phyloP scores from a whole-genome alignment of 2,888 invertebrate genomes.

The Neria commutata region DNA sequence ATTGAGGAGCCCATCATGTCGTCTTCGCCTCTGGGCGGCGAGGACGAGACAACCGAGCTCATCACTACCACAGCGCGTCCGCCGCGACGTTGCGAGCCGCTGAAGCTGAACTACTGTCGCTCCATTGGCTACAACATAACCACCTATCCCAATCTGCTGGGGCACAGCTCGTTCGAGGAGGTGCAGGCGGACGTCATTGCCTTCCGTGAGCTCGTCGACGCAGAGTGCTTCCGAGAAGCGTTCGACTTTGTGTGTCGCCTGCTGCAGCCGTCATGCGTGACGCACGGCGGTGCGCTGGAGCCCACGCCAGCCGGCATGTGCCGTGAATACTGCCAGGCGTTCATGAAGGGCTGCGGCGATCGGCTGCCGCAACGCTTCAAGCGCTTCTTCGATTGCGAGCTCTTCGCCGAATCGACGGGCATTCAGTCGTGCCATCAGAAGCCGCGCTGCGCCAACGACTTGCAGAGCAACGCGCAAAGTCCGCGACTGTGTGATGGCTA shows the following conservation, averaged over 20 bases:
- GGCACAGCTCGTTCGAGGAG: conserved; percentile 68
- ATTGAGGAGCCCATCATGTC: conserved; percentile 60
- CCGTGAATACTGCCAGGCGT: conserved; percentile 82
- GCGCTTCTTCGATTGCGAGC: conserved; percentile 76
- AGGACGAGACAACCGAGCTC: conserved; percentile 58
- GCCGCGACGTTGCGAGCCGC: conserved; percentile 71
- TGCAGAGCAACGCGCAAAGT: conserved; percentile 76
- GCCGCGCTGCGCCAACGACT: conserved; percentile 79
- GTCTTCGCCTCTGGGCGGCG: conserved; percentile 57
- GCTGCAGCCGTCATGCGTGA: conserved; percentile 80
- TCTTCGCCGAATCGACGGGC: conserved; percentile 80
- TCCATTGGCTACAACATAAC: conserved; percentile 79
- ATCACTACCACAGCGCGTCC: conserved; percentile 64
- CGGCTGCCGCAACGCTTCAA: conserved; percentile 75
- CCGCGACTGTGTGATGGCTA: conserved; percentile 84
- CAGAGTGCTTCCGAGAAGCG: conserved; percentile 86
- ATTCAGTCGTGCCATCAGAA: conserved; percentile 76
- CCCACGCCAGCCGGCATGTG: conserved; percentile 65
- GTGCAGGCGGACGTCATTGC: conserved; percentile 78
- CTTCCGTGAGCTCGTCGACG: conserved; percentile 86
- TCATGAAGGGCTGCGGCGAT: conserved; percentile 81
- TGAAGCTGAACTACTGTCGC: conserved; percentile 74
- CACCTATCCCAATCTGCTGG: conserved; percentile 78
- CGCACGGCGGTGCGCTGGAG: conserved; percentile 67
- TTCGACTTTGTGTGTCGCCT: conserved; percentile 89